A percentile compares a stretch with the other conserved stretches of the same genome.
phyloP scores from a whole-genome alignment of 2,888 invertebrate genomes.

The Andricus curvator region DNA sequence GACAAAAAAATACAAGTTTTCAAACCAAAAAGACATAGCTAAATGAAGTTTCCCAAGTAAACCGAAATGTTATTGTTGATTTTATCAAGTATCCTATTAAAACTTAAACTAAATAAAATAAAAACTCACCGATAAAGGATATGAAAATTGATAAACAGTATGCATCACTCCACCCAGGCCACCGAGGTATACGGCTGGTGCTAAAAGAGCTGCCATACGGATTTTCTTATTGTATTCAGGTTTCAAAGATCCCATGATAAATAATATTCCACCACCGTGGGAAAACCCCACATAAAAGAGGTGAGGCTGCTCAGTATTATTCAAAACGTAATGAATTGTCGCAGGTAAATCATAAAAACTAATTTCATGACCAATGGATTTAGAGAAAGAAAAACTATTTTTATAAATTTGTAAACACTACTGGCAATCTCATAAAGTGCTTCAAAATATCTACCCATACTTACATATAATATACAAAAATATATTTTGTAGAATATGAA shows the following conservation, averaged over 20 bases:
- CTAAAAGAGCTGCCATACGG: background rate
- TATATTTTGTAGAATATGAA: no score
- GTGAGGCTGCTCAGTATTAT: background rate
- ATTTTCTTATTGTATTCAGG: constrained; percentile 2
- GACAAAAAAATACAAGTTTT: background rate
- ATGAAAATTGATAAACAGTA: background rate
- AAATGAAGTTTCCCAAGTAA: no score
- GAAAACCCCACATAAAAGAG: background rate
- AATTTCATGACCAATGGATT: background rate
- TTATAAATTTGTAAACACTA: background rate
- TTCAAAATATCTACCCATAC: background rate
- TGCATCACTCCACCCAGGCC: background rate
- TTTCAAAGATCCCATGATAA: background rate
- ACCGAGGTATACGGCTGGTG: background rate
- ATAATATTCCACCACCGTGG: background rate
- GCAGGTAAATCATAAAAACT: background rate
- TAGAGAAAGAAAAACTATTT: background rate
- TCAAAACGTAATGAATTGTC: background rate
- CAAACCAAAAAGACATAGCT: no score
- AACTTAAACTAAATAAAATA: background rate
- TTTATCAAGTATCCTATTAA: background rate
- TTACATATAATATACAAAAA: no score
- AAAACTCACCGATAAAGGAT: background rate
- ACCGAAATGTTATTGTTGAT: no score
- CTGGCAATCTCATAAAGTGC: background rate